These are phyloP conservation scores for Chionomys nivalis DNA, from an alignment of 2,113 vertebrate genomes.

Conservation along the genomic window DNA sequence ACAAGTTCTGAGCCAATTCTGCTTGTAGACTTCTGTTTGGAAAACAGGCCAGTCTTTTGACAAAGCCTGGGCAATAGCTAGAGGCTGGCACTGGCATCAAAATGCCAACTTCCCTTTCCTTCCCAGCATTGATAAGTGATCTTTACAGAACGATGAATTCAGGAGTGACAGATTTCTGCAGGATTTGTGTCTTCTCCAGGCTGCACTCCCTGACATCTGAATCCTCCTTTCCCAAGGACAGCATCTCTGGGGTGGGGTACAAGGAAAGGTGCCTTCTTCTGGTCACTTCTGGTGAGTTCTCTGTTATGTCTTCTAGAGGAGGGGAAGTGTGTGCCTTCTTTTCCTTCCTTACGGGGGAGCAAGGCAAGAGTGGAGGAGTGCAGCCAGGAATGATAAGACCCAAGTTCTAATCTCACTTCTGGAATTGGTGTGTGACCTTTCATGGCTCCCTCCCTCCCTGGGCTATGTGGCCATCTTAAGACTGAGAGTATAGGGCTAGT, in stretches of 20 bases:
- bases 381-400: not conserved
- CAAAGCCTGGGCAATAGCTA: not conserved
- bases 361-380: not conserved
- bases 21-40: not conserved
- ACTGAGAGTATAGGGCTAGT: not conserved
- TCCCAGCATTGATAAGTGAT: slow-evolving; percentile 21
- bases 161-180: slow-evolving; percentile 68
- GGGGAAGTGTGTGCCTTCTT: not conserved
- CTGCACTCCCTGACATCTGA: not conserved
- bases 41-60: slow-evolving; percentile 4
- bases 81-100: slow-evolving; percentile 49
- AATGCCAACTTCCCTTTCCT: slow-evolving; percentile 49
- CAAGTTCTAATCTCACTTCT: not conserved
- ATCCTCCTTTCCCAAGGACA: not conserved
- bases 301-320: not conserved
- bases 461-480: not conserved
- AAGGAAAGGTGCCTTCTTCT: not conserved
- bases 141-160: slow-evolving; percentile 41
- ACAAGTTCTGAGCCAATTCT: not conserved
- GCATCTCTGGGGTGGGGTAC: not conserved
- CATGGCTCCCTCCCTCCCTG: not conserved
- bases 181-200: slow-evolving; percentile 15
- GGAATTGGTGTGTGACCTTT: not conserved
- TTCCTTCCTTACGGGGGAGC: not conserved
- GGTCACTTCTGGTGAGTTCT: not conserved